These are phyloP conservation scores for Brassicogethes aeneus DNA, from an alignment of 2,888 invertebrate species.

Conservation along the genomic window DNA sequence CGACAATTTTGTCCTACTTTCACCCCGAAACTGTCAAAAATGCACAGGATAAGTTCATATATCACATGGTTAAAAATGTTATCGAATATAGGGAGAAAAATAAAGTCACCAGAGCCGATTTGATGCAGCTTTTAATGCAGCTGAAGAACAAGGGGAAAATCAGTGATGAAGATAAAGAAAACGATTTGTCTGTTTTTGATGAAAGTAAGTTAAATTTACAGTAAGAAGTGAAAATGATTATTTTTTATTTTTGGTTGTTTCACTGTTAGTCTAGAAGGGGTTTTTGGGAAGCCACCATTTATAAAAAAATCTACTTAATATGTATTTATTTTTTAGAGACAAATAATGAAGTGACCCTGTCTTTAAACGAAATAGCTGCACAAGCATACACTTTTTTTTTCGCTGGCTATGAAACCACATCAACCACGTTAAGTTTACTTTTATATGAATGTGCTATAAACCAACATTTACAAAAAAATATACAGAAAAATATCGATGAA, in stretches of 20 bases:
- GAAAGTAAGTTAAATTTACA: constrained; percentile 9
- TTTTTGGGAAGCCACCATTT: too few species aligned
- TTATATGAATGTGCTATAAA: constrained; percentile 34
- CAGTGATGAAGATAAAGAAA: constrained; percentile 7
- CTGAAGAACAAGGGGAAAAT: constrained; percentile 21
- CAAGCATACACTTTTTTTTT: constrained; percentile 37
- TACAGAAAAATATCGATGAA: constrained; percentile 30
- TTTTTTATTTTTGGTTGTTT: neutral
- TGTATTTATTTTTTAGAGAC: neutral
- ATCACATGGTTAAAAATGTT: constrained; percentile 27
- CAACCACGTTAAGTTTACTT: constrained; percentile 35
- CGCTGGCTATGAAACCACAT: constrained; percentile 37
- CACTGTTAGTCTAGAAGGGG: too few species aligned
- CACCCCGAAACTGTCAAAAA: constrained; percentile 9
- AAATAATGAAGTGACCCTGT: neutral
- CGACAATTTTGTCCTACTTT: constrained; percentile 9
- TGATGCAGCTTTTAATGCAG: constrained; percentile 31
- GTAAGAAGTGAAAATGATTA: too few species aligned
- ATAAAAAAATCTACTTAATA: too few species aligned
- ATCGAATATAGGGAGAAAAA: constrained; percentile 27
- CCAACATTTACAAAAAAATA: constrained; percentile 29
- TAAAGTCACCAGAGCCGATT: constrained; percentile 29
- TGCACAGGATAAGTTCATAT: constrained; percentile 28
- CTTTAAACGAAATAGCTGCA: constrained; percentile 29
- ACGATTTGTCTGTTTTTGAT: constrained; percentile 8